Percentiles rank a stretch among this genome's conserved stretches.
These are phyloP conservation scores for Tinea semifulvella DNA, from an alignment of 2,888 invertebrate species.

Conservation along the genomic window DNA sequence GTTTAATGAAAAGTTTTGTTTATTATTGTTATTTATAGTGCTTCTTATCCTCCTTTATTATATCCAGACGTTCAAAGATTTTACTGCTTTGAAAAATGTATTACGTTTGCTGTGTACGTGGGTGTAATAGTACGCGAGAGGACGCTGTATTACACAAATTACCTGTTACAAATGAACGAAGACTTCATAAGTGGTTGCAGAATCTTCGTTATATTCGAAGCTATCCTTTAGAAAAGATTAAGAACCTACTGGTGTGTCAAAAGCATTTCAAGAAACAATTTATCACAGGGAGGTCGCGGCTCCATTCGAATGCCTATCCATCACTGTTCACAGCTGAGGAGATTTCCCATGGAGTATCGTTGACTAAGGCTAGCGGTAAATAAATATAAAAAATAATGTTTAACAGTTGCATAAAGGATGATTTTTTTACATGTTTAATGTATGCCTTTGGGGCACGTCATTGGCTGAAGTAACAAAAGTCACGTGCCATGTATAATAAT, in stretches of 20 bases:
- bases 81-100: slow-evolving; percentile 10
- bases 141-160: slow-evolving; percentile 15
- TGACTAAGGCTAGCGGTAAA: background rate
- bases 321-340: slow-evolving; percentile 7
- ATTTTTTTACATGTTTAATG: too few species aligned
- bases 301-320: background rate
- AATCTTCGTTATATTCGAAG: background rate
- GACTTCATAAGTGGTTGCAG: slow-evolving; percentile 14
- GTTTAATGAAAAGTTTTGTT: too few species aligned
- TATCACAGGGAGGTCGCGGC: background rate
- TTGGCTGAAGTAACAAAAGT: too few species aligned
- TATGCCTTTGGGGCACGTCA: too few species aligned
- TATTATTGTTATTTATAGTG: too few species aligned
- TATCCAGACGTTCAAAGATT: too few species aligned
- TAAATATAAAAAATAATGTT: too few species aligned
- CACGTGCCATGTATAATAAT: too few species aligned
- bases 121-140: slow-evolving; percentile 15
- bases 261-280: slow-evolving; percentile 3
- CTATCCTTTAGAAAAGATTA: background rate
- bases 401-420: too few species aligned
- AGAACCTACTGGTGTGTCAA: slow-evolving; percentile 10
- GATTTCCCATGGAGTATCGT: slow-evolving; percentile 1
- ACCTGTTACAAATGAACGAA: slow-evolving; percentile 12
- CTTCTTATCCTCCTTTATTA: too few species aligned
- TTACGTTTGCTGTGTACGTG: slow-evolving; percentile 15